Conservation (phyloP, 2,113 vertebrate species). For the Seriola rivoliana region DNA sequence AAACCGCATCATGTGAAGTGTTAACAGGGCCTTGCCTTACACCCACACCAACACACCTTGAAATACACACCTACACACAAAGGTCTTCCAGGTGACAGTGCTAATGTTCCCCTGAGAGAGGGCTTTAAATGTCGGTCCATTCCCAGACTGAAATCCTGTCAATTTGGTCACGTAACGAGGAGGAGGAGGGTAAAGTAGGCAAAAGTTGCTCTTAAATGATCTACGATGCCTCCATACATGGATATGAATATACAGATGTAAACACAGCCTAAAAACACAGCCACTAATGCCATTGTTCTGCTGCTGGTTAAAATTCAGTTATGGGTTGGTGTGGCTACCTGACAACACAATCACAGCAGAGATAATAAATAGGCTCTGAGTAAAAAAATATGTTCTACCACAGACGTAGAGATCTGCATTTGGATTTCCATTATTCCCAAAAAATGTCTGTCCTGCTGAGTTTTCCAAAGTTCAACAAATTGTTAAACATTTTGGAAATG, state of each 20-base stretch:
- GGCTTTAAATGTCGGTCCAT: neutral
- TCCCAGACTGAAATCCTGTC: neutral
- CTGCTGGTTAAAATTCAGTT: neutral
- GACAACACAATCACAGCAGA: neutral
- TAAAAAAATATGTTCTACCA: no score
- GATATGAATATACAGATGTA: neutral
- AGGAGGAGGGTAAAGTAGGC: neutral
- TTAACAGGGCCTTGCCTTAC: slow-evolving; percentile 24
- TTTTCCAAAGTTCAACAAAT: no score
- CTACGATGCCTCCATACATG: no score
- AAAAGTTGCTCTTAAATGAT: neutral
- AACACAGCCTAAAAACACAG: neutral
- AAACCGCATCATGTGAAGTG: slow-evolving; percentile 50
- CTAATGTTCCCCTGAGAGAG: neutral
- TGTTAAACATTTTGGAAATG: no score
- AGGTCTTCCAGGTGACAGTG: neutral
- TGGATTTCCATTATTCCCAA: no score
- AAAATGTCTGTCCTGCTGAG: no score
- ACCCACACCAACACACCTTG: slow-evolving; percentile 10
- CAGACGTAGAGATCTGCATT: no score
- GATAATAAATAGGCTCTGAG: no score
- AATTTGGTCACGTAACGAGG: no score
- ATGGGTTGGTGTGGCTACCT: neutral
- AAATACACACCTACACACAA: neutral
- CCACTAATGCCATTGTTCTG: neutral